Conservation (phyloP, 2,113 vertebrate species). For the Etheostoma spectabile region DNA sequence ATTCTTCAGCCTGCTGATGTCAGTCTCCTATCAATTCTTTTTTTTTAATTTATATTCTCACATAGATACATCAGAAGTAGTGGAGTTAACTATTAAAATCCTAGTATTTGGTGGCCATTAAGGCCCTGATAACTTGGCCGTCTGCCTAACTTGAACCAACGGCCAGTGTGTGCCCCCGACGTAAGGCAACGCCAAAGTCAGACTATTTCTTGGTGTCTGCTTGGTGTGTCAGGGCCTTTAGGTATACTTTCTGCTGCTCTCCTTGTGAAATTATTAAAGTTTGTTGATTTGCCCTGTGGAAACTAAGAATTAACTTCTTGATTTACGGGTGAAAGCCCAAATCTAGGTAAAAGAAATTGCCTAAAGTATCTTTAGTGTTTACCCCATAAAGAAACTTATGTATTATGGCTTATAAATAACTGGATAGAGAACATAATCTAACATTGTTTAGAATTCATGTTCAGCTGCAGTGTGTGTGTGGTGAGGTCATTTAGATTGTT, state of each 20-base stretch:
- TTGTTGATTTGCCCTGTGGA: no score
- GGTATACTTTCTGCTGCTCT: no score
- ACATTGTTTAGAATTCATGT: neutral
- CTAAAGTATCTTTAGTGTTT: neutral
- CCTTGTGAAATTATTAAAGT: no score
- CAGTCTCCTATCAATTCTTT: neutral
- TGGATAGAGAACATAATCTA: neutral
- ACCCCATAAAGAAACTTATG: neutral
- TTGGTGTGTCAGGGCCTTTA: no score
- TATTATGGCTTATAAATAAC: neutral
- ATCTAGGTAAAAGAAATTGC: no score
- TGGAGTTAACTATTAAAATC: neutral
- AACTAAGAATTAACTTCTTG: no score
- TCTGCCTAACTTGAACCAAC: no score
- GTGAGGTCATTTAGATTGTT: constrained; percentile 1
- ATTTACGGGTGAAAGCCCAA: no score
- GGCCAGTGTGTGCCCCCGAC: no score
- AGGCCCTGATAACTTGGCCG: no score
- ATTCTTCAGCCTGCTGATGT: neutral
- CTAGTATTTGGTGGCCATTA: neutral
- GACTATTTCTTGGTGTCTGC: no score
- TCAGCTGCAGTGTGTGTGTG: neutral
- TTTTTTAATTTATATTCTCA: neutral
- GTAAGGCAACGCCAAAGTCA: no score
- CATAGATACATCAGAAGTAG: neutral